Base-by-base conservation (phyloP, 2,797 vertebrate species). In the Myotis vivesi region DNA sequence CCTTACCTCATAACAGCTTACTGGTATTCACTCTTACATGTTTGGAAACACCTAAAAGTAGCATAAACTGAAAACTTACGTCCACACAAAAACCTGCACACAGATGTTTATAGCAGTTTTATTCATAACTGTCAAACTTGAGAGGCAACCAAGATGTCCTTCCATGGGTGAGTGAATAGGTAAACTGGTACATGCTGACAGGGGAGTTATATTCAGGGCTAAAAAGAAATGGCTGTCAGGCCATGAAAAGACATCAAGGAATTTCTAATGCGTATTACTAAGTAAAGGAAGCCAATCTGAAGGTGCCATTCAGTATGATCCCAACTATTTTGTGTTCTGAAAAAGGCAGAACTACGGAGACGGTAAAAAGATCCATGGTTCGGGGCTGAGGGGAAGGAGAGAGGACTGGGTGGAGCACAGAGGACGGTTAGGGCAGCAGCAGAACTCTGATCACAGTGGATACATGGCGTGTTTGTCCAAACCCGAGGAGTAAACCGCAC, bases 21-120 rank as follows among this genome's bases (percentile, higher is more conserved):
- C 23, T 71, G 57, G 73, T 87, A 53, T 84, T 59, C 84, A 77
- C 22, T 44, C 55, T 51, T 38, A 36, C 8, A 7, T 73, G n/a
- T 86, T 90, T 79, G 76, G 80, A 57, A 68, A 57, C 62, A 25
- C 38, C 66, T 68, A 49, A 68, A 92, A 91, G 84, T 64, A 82
- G 55, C 79, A 66, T 66, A 51, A 57, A 86, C 23, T 28, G 59
- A 84, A 73, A 89, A 55, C 28, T 92, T 85, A 23, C 0, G 3
- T 66, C 19, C 30, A 30, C 57, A 25, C 23, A 91, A 82, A 92
- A 85, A 41, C 81, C 57, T 66, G 25, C 59, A 77, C 13, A 33
- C 33, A 33, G 89, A 20, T 86, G 64, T 89, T 89, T 79, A 23
- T 38, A 83, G 87, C 77, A 64, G n/a, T 46, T 84, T 69, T 76